Evolutionary conservation across 2,888 invertebrate species (phyloP).

Genomic region (Deroplatys truncata): DNA sequence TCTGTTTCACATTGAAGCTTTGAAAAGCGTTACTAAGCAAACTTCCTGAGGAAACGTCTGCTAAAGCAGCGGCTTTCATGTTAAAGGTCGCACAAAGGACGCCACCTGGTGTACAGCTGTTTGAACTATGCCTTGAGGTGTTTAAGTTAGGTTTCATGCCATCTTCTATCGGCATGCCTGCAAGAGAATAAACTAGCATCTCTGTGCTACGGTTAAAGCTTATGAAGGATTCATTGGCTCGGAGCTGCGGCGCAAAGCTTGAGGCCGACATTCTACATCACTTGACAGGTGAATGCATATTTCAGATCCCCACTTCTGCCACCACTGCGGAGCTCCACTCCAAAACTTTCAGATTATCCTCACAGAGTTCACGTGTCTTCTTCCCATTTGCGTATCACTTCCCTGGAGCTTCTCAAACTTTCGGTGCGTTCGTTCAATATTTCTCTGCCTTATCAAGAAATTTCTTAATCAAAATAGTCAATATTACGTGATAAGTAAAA

Average conservation of each 20-base stretch:
- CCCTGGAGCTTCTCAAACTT: neutral
- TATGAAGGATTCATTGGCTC: constrained; percentile 30
- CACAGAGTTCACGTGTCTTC: neutral
- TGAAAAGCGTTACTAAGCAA: no score
- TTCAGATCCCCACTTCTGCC: constrained; percentile 19
- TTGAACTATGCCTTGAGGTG: no score
- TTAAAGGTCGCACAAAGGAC: no score
- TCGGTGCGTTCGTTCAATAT: neutral
- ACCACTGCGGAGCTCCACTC: neutral
- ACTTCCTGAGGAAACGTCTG: no score
- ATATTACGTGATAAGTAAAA: no score
- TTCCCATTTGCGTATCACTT: neutral
- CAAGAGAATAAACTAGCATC: neutral
- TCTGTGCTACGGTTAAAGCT: constrained; percentile 17
- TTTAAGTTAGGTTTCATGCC: no score
- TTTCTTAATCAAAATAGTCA: no score
- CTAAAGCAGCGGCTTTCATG: no score
- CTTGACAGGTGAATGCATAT: constrained; percentile 30
- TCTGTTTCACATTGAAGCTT: no score
- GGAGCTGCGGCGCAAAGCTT: neutral
- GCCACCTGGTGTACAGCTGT: no score
- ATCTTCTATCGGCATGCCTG: no score
- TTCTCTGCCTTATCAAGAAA: neutral
- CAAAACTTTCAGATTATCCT: neutral
- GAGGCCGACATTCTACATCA: constrained; percentile 9